Evolutionary conservation across 2,797 vertebrate species (phyloP), one percentile per base, ranked within the genome.

Genomic region (Hemibagrus guttatus): DNA sequence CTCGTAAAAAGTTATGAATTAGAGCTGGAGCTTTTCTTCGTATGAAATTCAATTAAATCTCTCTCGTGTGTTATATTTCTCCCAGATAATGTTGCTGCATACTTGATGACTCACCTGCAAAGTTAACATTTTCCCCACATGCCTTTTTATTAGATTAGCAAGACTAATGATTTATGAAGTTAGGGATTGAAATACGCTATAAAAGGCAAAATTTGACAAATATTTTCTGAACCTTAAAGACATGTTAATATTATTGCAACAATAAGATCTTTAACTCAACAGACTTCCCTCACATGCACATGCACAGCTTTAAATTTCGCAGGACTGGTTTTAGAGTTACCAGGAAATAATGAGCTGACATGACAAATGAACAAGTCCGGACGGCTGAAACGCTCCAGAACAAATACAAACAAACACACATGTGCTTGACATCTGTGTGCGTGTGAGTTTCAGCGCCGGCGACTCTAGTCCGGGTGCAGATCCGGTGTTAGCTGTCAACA

Each of bases 321-420:
- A 66, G 46, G 9, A 35, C 58, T 39, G 58, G 61, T 61, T 68
- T 66, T 23, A 4, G 63, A 52, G 7, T 21, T 64, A 75, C 46
- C 46, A 4, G 66, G 56, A 72, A 74, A 75, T 66, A 63, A 64
- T 39, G 64, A 64, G 21, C 59, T 12, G 71, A 76, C 76, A n/a
- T 68, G 83, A 87, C 83, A 85, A 83, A 78, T 28, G 61, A 85
- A 83, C 74, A 19, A 39, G 35, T 58, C 63, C 42, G 13, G 61
- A 68, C 61, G 52, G 19, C 78, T 58, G 49, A 85, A 66, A 31
- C 23, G 35, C 52, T 75, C 46, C 87, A 81, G 87, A 75, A 75
- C 66, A 58, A 81, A 88, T 19, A 76, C 66, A 82, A 76, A 85
- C 79, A 85, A 81, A 39, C 87, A 58, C 87, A 85, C 87, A 85